Conservation (phyloP, 2,797 vertebrate genomes). For the Chromobotia macracanthus region DNA sequence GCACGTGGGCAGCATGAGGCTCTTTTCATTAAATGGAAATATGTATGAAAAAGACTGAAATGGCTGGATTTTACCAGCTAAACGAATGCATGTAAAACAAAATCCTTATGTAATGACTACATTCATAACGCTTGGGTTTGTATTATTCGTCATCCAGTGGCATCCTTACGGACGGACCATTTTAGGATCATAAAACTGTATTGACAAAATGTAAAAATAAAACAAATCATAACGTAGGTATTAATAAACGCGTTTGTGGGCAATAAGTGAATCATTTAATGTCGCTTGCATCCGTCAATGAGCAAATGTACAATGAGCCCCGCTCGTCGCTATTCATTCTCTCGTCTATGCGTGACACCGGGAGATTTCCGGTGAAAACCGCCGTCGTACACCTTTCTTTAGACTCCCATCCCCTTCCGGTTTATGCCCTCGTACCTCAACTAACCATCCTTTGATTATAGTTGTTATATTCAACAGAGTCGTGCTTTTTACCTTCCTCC, state of each 20-base stretch:
- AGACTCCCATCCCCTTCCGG: constrained; percentile 20
- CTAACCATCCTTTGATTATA: neutral
- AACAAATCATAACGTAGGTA: too few species aligned
- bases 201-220: too few species aligned
- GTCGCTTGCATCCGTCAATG: neutral
- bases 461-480: constrained; percentile 11
- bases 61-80: neutral
- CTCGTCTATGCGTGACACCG: constrained; percentile 63
- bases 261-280: neutral
- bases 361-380: constrained; percentile 72
- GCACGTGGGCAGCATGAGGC: constrained; percentile 70
- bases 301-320: constrained; percentile 10
- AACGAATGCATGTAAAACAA: neutral
- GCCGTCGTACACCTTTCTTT: constrained; percentile 9
- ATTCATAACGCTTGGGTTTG: too few species aligned
- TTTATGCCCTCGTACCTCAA: neutral
- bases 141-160: neutral
- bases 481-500: neutral
- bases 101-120: too few species aligned
- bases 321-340: constrained; percentile 37
- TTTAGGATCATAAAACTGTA: neutral
- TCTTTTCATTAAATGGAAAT: constrained; percentile 29
- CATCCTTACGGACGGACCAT: neutral
- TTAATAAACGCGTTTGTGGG: neutral
- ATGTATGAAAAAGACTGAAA: neutral